phyloP scores from a whole-genome alignment of 2,797 vertebrate genomes.

The Austrolebias charrua region DNA sequence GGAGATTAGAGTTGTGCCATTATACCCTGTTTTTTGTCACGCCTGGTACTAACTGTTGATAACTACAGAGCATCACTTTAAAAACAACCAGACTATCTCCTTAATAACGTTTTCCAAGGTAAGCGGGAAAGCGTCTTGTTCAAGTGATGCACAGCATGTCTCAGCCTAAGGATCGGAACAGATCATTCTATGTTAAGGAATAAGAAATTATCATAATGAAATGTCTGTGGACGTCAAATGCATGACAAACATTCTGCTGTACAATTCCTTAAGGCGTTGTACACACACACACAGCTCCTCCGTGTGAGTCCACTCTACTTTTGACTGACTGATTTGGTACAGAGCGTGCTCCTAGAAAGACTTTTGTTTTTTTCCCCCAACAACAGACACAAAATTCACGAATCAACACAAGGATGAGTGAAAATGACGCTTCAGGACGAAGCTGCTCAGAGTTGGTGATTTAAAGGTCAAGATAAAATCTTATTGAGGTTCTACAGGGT shows the following conservation, averaged over 20 bases:
- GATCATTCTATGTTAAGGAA: constrained; percentile 51
- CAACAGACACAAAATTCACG: not conserved
- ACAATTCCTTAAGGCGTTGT: constrained; percentile 32
- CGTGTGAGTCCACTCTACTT: constrained; percentile 39
- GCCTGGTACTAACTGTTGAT: too few relatives aligned
- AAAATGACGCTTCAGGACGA: not conserved
- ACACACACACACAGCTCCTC: constrained; percentile 15
- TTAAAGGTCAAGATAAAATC: not conserved
- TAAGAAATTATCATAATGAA: constrained; percentile 67
- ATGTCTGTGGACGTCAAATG: constrained; percentile 38
- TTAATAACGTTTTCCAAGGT: constrained; percentile 17
- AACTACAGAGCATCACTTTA: too few relatives aligned
- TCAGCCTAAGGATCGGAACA: constrained; percentile 43
- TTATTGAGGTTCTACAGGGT: not conserved
- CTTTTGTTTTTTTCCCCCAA: constrained; percentile 28
- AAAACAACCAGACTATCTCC: too few relatives aligned
- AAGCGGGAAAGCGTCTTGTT: constrained; percentile 15
- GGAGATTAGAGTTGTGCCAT: too few relatives aligned
- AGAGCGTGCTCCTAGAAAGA: constrained; percentile 45
- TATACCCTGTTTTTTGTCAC: too few relatives aligned
- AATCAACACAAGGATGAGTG: constrained; percentile 4
- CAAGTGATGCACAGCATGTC: constrained; percentile 22
- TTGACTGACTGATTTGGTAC: constrained; percentile 45
- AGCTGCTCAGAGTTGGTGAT: not conserved
- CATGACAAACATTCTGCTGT: constrained; percentile 47